Base-by-base conservation (phyloP, 2,797 vertebrate species). In the Diceros bicornis region DNA sequence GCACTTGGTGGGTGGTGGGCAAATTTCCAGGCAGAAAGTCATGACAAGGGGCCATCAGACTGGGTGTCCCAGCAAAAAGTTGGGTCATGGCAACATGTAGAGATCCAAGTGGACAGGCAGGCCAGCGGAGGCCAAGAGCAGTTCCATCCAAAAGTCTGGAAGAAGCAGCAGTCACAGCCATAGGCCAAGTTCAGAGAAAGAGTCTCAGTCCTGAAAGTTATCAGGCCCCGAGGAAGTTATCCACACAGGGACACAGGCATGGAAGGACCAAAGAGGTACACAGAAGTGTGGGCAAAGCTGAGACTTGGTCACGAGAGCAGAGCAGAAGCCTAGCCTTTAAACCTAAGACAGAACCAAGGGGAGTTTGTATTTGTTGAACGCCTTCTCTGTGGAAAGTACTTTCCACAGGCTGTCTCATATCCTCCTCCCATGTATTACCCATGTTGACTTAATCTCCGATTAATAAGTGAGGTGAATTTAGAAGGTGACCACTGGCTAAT, bases 241-340 rank as follows among this genome's bases (percentile, higher is more conserved):
- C 6, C 18, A 84, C 2, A 9, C 0, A 52, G 27, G 17, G 5
- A 72, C 29, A 3, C 3, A 17, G 37, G 14, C 17, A 52, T 4
- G n/a, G 62, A 62, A 68, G 41, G 27, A 88, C 13, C 55, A 52
- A 66, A 68, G 74, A 61, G 20, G 14, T 55, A 16, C 29, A 6
- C 0, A 3, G 47, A 29, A 41, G 18, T 41, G 18, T 41, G 17
- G 37, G n/a, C 4, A 27, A 83, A 91, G 41, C 68, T 64, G 27
- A 16, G 69, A n/a, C 57, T 84, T 34, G 50, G 10, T 88, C 50
- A 17, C 14, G 27, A 93, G 8, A 47, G 34, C 1, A 66, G 23
- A 64, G 52, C 29, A 52, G 50, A 75, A 89, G 29, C 23, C 41
- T 29, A 0, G 29, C 47, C 9, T 61, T 69, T 20, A 68, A 52